phyloP scores from a whole-genome alignment of 2,113 vertebrate genomes.

The Ophiodon elongatus region DNA sequence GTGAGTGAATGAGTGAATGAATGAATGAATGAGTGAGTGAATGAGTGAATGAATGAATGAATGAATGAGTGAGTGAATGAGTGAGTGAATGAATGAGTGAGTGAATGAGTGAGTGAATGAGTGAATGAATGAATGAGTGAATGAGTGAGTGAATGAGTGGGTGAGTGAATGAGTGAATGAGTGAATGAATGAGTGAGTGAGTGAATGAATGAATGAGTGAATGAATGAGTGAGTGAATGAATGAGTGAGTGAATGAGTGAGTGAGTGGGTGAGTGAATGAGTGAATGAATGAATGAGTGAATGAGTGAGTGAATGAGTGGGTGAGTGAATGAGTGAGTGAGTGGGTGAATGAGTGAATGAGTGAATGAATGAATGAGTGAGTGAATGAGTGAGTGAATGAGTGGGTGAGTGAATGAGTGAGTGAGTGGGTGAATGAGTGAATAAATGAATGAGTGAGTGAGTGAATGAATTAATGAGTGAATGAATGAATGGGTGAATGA shows the following conservation, averaged over 20 bases:
- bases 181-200: slow-evolving; percentile 22
- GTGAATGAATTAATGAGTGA: too few species aligned
- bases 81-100: too few species aligned
- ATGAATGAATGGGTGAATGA: slow-evolving; percentile 15
- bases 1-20: slow-evolving; percentile 20
- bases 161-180: neutral
- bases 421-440: neutral
- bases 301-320: neutral
- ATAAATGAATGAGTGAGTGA: slow-evolving; percentile 11
- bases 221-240: slow-evolving; percentile 28
- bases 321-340: slow-evolving; percentile 8
- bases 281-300: too few species aligned
- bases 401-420: slow-evolving; percentile 13
- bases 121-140: slow-evolving; percentile 17
- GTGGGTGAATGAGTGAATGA: too few species aligned
- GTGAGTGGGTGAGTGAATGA: too few species aligned
- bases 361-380: slow-evolving; percentile 9
- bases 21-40: neutral
- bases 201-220: slow-evolving; percentile 13
- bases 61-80: neutral
- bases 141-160: slow-evolving; percentile 31
- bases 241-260: slow-evolving; percentile 1
- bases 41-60: slow-evolving; percentile 31
- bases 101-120: neutral
- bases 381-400: too few species aligned